phyloP scores from a whole-genome alignment of 2,113 vertebrate genomes.

The Leiothrix lutea region DNA sequence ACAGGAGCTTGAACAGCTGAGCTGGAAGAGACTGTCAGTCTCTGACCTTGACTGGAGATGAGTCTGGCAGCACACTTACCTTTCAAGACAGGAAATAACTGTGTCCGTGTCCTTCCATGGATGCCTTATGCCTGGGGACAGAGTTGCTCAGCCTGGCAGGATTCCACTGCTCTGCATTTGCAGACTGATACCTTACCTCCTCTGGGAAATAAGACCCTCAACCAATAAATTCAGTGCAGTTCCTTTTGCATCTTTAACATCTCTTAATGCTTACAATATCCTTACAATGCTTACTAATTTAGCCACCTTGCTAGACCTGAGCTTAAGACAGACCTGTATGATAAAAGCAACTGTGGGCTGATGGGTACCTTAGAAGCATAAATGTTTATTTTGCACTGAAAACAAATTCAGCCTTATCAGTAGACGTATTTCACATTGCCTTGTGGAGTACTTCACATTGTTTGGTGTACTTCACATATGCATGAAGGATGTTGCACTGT shows the following conservation, averaged over 20 bases:
- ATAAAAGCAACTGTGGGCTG: background rate
- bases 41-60: background rate
- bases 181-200: background rate
- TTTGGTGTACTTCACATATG: background rate
- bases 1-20: background rate
- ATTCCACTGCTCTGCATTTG: background rate
- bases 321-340: background rate
- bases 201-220: background rate
- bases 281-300: background rate
- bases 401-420: background rate
- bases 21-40: background rate
- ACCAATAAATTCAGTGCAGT: background rate
- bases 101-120: background rate
- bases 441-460: background rate
- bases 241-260: background rate
- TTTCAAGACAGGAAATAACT: conserved; percentile 8
- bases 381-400: background rate
- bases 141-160: background rate
- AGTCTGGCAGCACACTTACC: conserved; percentile 39
- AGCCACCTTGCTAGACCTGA: background rate
- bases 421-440: background rate
- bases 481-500: background rate
- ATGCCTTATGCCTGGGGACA: background rate
- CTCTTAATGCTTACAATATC: background rate
- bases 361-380: background rate